Percentiles rank a stretch among this genome's conserved stretches.
Evolutionary conservation across 1,140 invertebrate genomes (phyloP).

Genomic region (Drosophila auraria): DNA sequence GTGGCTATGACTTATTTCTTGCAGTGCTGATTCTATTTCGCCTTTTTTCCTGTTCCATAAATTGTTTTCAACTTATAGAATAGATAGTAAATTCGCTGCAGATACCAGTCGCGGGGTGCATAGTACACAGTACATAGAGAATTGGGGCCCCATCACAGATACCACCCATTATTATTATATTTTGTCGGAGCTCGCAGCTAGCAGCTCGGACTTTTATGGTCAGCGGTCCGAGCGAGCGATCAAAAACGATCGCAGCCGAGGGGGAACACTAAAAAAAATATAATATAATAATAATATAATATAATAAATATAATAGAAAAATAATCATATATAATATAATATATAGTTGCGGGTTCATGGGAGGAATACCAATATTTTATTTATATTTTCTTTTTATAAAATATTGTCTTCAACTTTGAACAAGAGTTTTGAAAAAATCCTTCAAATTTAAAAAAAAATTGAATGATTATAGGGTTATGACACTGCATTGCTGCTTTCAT

Average conservation of each 20-base stretch:
- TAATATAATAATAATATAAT: too few species aligned
- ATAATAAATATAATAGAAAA: too few species aligned
- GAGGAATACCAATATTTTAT: too few species aligned
- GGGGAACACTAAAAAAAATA: background rate
- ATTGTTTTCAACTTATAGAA: conserved; percentile 68
- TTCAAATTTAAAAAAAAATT: too few species aligned
- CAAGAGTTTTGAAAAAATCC: background rate
- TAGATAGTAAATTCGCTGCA: conserved; percentile 66
- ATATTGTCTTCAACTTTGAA: background rate
- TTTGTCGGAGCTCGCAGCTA: conserved; percentile 7
- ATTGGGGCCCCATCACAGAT: conserved; percentile 24
- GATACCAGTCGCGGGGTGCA: conserved; percentile 62
- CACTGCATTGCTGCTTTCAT: too few species aligned
- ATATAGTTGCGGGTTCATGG: too few species aligned
- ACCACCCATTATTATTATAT: conserved; percentile 12
- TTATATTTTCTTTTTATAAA: too few species aligned
- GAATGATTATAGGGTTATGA: too few species aligned
- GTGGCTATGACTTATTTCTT: conserved; percentile 17
- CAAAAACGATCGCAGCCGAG: conserved; percentile 22
- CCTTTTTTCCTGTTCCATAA: conserved; percentile 14
- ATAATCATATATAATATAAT: too few species aligned
- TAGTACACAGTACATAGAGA: conserved; percentile 53
- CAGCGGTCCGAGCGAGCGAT: conserved; percentile 21
- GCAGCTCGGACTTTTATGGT: conserved; percentile 21
- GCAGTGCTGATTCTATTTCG: conserved; percentile 17